phyloP scores from a whole-genome alignment of 2,888 invertebrate species.

The Hecatera dysodea region DNA sequence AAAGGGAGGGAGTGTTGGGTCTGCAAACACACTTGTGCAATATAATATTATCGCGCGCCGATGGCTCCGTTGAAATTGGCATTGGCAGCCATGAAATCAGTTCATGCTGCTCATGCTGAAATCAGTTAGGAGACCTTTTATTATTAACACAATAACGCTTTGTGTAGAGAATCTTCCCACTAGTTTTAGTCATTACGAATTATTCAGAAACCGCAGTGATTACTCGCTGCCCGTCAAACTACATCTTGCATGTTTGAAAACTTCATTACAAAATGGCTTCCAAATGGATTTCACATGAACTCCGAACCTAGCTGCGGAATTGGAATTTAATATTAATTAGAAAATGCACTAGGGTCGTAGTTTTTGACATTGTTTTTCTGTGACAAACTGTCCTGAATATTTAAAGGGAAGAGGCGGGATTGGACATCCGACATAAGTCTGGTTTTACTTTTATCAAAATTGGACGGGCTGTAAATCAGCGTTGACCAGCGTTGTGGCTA shows the following conservation, averaged over 20 bases:
- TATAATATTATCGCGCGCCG: too few relatives aligned
- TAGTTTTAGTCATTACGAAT: background rate
- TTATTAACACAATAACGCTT: too few relatives aligned
- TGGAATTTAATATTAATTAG: conserved; percentile 62
- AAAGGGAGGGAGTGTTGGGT: too few relatives aligned
- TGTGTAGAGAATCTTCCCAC: too few relatives aligned
- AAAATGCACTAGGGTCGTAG: conserved; percentile 30
- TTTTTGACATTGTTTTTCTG: conserved; percentile 42
- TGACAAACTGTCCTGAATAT: conserved; percentile 11
- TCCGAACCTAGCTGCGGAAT: conserved; percentile 30
- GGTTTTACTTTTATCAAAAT: background rate
- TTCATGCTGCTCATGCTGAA: too few relatives aligned
- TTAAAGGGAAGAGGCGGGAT: conserved; percentile 6
- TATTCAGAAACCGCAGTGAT: conserved; percentile 16
- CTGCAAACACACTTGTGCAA: too few relatives aligned
- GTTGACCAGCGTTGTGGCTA: too few relatives aligned
- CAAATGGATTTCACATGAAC: conserved; percentile 26
- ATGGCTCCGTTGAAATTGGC: too few relatives aligned
- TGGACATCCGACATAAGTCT: background rate
- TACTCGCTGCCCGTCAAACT: conserved; percentile 19
- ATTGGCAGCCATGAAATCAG: too few relatives aligned
- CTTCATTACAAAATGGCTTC: conserved; percentile 43
- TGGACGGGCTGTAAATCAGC: too few relatives aligned
- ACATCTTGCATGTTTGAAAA: conserved; percentile 49
- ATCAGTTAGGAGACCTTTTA: too few relatives aligned